Percentiles rank a stretch among this genome's conserved stretches.
These are phyloP conservation scores for Dryococelus australis DNA, from an alignment of 2,888 invertebrate species.

Conservation along the genomic window DNA sequence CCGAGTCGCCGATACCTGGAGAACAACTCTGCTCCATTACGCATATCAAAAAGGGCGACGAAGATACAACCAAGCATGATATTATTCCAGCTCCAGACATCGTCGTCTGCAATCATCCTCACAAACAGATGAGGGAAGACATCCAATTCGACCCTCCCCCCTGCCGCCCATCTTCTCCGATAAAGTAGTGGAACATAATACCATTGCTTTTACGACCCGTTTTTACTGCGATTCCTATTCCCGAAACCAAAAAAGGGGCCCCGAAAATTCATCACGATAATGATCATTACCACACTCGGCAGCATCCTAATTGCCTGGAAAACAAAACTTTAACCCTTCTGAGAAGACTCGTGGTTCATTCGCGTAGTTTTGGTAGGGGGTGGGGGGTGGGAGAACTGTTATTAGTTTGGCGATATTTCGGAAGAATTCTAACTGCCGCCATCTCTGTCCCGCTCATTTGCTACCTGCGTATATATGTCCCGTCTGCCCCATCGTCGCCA, in stretches of 20 bases:
- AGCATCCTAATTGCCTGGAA: not conserved
- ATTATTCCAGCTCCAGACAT: not conserved
- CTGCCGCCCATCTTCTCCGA: slow-evolving; percentile 21
- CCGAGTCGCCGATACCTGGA: not conserved
- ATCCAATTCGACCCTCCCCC: not conserved
- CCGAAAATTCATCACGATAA: slow-evolving; percentile 1
- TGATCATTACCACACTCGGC: not conserved
- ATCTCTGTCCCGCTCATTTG: slow-evolving; percentile 35
- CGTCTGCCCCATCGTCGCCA: not conserved
- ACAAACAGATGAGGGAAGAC: slow-evolving; percentile 7
- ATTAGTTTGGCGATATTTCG: slow-evolving; percentile 39
- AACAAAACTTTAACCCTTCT: not conserved
- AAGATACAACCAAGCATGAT: not conserved
- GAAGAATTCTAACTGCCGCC: slow-evolving; percentile 26
- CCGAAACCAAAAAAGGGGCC: not conserved
- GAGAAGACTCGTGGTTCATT: slow-evolving; percentile 13
- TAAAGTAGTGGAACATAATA: slow-evolving; percentile 46
- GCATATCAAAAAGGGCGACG: not conserved
- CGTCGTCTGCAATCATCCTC: not conserved
- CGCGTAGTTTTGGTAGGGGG: no score
- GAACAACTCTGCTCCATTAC: not conserved
- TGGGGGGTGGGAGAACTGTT: slow-evolving; percentile 28
- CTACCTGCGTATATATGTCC: slow-evolving; percentile 32
- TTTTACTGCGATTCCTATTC: not conserved
- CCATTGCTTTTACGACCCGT: slow-evolving; percentile 49